Evolutionary conservation across 2,113 vertebrate genomes (phyloP).

Genomic region (Eurypyga helias): DNA sequence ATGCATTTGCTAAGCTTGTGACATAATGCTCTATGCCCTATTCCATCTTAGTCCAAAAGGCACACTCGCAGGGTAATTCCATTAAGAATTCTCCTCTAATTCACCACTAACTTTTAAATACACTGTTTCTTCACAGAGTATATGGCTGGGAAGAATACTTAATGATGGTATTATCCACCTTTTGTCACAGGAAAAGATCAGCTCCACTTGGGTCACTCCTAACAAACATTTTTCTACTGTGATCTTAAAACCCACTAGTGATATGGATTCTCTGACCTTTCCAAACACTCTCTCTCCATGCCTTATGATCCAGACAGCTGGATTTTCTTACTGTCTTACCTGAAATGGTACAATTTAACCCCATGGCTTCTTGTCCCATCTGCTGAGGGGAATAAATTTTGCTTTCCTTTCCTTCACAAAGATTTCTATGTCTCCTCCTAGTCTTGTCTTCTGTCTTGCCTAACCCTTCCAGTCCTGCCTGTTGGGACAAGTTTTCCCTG

Average conservation of each 20-base stretch:
- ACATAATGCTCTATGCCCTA: neutral
- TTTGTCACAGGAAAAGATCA: neutral
- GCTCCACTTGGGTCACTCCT: neutral
- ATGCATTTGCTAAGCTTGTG: neutral
- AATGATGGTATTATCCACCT: neutral
- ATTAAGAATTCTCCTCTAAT: neutral
- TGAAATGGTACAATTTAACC: neutral
- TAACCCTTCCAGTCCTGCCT: neutral
- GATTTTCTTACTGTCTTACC: neutral
- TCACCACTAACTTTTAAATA: neutral
- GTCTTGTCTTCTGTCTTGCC: neutral
- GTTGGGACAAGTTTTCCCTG: neutral
- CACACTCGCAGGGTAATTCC: neutral
- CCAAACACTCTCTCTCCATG: neutral
- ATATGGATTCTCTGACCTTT: neutral
- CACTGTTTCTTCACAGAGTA: neutral
- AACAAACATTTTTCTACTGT: neutral
- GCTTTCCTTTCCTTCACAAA: neutral
- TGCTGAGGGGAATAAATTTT: neutral
- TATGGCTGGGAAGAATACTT: neutral
- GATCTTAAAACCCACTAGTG: neutral
- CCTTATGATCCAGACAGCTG: neutral
- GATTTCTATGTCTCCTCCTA: neutral
- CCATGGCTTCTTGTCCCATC: neutral
- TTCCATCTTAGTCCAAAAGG: neutral